Percentiles rank a stretch among this genome's conserved stretches.
Conservation (phyloP, 2,113 vertebrate species). For the Gadus macrocephalus region DNA sequence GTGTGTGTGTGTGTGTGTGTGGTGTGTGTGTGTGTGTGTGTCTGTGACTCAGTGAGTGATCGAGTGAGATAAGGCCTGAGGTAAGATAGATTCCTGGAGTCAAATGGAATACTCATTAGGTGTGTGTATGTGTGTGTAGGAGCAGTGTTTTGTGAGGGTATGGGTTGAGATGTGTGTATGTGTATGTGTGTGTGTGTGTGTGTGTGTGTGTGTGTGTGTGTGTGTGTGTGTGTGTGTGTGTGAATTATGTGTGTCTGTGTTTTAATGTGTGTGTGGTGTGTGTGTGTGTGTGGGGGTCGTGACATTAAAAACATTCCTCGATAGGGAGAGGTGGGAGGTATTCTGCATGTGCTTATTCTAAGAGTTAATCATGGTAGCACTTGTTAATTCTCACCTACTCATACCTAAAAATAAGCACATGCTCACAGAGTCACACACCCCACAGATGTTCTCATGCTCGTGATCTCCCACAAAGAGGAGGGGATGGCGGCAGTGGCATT, state of each 20-base stretch:
- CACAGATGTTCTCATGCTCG: not conserved
- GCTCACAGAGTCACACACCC: not conserved
- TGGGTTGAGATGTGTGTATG: too few relatives aligned
- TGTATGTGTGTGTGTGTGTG: too few relatives aligned
- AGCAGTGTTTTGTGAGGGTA: too few relatives aligned
- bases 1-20: not conserved
- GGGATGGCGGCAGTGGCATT: conserved; percentile 13
- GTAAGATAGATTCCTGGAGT: too few relatives aligned
- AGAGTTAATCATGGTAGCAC: conserved; percentile 34
- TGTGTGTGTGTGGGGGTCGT: conserved; percentile 37
- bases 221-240: too few relatives aligned
- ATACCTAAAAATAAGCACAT: conserved; percentile 16
- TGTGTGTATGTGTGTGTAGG: too few relatives aligned
- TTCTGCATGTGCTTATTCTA: conserved; percentile 24
- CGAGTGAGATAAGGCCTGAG: too few relatives aligned
- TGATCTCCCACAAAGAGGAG: not conserved
- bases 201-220: too few relatives aligned
- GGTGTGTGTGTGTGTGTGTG: not conserved
- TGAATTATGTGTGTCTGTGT: not conserved
- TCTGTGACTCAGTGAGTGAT: not conserved
- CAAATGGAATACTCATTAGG: too few relatives aligned
- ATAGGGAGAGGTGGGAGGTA: conserved; percentile 43
- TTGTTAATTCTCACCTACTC: conserved; percentile 38
- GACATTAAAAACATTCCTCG: conserved; percentile 68
- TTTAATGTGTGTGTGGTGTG: too few relatives aligned